Percentiles rank a stretch among this genome's conserved stretches.
Evolutionary conservation across 2,888 invertebrate species (phyloP).

Genomic region (Leptinotarsa peninsularis): DNA sequence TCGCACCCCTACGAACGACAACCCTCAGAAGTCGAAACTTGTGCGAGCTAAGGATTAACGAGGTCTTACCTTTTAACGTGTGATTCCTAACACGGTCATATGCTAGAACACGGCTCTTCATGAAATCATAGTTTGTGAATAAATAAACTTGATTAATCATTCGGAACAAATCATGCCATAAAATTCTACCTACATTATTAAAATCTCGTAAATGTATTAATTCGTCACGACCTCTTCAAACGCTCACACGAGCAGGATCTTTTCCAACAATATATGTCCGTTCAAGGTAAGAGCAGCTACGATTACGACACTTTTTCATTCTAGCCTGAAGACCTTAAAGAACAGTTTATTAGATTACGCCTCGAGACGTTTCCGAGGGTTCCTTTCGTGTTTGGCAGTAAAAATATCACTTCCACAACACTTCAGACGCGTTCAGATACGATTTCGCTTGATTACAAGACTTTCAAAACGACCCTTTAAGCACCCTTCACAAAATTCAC

Average conservation of each 20-base stretch:
- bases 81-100: too few relatives aligned
- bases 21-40: too few relatives aligned
- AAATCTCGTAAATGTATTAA: neutral
- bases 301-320: conserved; percentile 16
- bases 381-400: conserved; percentile 50
- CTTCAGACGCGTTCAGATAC: conserved; percentile 50
- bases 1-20: too few relatives aligned
- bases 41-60: too few relatives aligned
- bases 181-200: neutral
- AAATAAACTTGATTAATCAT: neutral
- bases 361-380: conserved; percentile 48
- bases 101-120: neutral
- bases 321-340: conserved; percentile 17
- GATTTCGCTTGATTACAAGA: conserved; percentile 53
- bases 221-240: conserved; percentile 14
- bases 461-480: conserved; percentile 41
- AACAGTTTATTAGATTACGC: conserved; percentile 23
- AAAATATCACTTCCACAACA: conserved; percentile 51
- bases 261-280: conserved; percentile 18
- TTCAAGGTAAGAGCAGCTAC: conserved; percentile 10
- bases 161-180: neutral
- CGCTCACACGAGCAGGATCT: neutral
- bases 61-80: too few relatives aligned
- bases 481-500: conserved; percentile 40
- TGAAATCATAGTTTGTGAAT: neutral